Percentiles rank a stretch among this genome's conserved stretches.
Evolutionary conservation across 2,888 invertebrate species (phyloP).

Genomic region (Amiota mariae): DNA sequence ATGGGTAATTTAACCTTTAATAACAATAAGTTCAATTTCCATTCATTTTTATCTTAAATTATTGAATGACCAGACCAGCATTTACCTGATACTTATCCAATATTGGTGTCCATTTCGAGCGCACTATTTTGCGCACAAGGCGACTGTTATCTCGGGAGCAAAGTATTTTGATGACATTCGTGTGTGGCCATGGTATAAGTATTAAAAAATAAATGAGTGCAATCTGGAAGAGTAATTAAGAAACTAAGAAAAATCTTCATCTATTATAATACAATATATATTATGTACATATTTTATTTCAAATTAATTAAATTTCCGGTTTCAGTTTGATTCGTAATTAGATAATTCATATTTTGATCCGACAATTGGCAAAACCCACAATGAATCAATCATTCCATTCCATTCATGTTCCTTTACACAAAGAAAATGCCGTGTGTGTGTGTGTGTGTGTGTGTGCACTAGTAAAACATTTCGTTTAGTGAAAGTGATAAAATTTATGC

Average conservation of each 20-base stretch:
- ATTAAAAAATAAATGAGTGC: slow-evolving; percentile 86
- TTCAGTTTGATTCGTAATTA: background rate
- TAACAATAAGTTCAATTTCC: background rate
- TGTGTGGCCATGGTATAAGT: slow-evolving; percentile 91
- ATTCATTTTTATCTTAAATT: background rate
- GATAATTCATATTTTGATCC: background rate
- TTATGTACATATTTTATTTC: background rate
- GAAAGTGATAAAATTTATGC: slow-evolving; percentile 28
- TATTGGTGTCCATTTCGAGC: slow-evolving; percentile 93
- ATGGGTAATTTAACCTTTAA: slow-evolving; percentile 83
- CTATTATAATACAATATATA: slow-evolving; percentile 21
- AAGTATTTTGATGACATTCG: slow-evolving; percentile 88
- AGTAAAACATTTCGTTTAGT: slow-evolving; percentile 15
- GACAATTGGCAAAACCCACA: background rate
- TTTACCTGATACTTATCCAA: slow-evolving; percentile 85
- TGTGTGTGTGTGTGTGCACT: too few species aligned
- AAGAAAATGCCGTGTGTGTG: too few species aligned
- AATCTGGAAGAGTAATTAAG: slow-evolving; percentile 76
- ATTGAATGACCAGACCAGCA: background rate
- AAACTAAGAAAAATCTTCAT: slow-evolving; percentile 15
- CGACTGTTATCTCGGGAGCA: slow-evolving; percentile 92
- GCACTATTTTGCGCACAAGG: slow-evolving; percentile 88
- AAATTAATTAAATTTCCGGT: background rate
- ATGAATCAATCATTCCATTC: too few species aligned
- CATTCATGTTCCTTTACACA: too few species aligned